Conservation (phyloP, 1,140 invertebrate species). For the Formica selysi region DNA sequence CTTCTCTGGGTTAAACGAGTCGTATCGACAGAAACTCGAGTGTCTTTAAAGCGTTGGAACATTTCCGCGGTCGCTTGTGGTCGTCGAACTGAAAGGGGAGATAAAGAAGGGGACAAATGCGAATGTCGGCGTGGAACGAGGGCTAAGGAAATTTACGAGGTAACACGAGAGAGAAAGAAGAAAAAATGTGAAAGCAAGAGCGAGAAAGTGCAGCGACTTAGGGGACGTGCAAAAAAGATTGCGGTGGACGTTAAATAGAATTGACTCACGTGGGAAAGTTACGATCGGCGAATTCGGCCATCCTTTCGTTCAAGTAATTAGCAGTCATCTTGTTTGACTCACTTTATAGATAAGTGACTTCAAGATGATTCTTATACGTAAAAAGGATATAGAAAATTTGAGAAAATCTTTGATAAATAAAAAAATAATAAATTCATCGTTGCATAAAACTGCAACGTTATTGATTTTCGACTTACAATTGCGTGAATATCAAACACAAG, state of each 20-base stretch:
- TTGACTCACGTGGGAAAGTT: conserved; percentile 43
- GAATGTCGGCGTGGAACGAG: conserved; percentile 23
- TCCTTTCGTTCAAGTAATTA: conserved; percentile 33
- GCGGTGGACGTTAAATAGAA: conserved; percentile 47
- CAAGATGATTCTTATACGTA: background rate
- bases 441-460: background rate
- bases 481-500: background rate
- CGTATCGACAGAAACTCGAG: conserved; percentile 69
- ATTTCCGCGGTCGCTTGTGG: conserved; percentile 29
- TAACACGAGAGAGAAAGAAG: conserved; percentile 36
- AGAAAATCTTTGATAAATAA: background rate
- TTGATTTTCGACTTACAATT: background rate
- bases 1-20: conserved; percentile 62
- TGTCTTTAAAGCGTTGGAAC: conserved; percentile 66
- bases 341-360: background rate
- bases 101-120: conserved; percentile 65
- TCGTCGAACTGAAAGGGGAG: conserved; percentile 65
- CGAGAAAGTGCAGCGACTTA: conserved; percentile 4
- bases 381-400: background rate
- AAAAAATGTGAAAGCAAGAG: background rate
- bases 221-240: conserved; percentile 47
- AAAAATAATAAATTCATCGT: background rate
- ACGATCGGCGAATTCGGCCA: conserved; percentile 31
- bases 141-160: conserved; percentile 51
- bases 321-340: background rate